Conservation (phyloP, 2,888 invertebrate species). For the Tyria jacobaeae region DNA sequence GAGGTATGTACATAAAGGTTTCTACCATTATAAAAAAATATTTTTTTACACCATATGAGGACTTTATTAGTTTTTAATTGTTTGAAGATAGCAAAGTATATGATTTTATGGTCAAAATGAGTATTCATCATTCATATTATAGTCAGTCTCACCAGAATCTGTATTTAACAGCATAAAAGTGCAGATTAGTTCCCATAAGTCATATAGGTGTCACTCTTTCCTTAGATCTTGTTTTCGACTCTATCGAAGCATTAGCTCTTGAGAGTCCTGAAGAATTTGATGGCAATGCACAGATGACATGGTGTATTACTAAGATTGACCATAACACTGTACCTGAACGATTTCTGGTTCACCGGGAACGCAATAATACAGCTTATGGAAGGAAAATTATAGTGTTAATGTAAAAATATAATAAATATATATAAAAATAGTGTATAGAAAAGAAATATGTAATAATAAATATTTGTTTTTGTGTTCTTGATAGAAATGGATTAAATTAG, state of each 20-base stretch:
- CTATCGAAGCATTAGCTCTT: neutral
- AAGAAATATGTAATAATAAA: no score
- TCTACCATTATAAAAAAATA: no score
- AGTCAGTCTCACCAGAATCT: no score
- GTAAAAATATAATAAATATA: slow-evolving; percentile 16
- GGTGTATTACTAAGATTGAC: slow-evolving; percentile 13
- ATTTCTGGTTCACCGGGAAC: slow-evolving; percentile 78
- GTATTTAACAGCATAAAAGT: neutral
- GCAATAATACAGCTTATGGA: slow-evolving; percentile 79
- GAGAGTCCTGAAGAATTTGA: neutral
- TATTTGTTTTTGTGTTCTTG: neutral
- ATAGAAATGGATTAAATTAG: neutral
- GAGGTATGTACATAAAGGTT: no score
- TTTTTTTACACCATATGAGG: no score
- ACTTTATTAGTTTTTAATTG: no score
- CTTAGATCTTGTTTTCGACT: neutral
- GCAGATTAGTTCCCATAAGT: neutral
- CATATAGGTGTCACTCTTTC: no score
- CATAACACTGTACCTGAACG: slow-evolving; percentile 67
- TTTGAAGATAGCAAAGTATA: no score
- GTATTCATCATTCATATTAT: no score
- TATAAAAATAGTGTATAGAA: slow-evolving; percentile 20
- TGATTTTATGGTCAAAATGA: no score
- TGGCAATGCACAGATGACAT: slow-evolving; percentile 32
- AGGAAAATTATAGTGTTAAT: slow-evolving; percentile 49